These are phyloP conservation scores for Phylloscopus trochiloides DNA, from an alignment of 2,113 vertebrate genomes.

Conservation along the genomic window DNA sequence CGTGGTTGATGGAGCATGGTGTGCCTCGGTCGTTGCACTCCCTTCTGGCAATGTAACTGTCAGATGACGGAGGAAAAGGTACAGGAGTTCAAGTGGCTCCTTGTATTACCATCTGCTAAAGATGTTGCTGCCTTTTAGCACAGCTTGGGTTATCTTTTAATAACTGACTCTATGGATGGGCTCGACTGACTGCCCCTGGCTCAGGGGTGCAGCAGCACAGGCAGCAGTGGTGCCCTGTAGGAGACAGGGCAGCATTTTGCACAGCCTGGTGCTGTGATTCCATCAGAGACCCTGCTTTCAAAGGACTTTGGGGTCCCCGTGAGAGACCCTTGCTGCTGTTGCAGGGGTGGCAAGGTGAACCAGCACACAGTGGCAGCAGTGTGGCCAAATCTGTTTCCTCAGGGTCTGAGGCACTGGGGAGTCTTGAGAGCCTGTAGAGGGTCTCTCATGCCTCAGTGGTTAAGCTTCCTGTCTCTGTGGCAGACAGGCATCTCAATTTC, in stretches of 20 bases:
- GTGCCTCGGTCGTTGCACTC: background rate
- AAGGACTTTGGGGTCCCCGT: accelerated
- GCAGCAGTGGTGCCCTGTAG: accelerated
- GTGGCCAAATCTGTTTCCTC: background rate
- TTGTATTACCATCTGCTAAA: conserved; percentile 20
- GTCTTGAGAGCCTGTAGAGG: background rate
- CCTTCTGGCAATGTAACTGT: conserved; percentile 2
- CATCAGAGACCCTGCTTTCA: background rate
- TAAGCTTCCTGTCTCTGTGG: background rate
- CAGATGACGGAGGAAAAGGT: background rate
- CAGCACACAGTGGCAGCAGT: background rate
- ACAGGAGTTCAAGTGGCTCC: conserved; percentile 16
- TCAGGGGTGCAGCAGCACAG: background rate
- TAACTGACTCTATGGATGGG: background rate
- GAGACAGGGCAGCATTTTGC: background rate
- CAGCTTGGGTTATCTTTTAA: background rate
- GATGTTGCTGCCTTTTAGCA: background rate
- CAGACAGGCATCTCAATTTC: background rate
- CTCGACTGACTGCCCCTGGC: background rate
- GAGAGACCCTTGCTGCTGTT: background rate
- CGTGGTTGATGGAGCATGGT: background rate
- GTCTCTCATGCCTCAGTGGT: background rate
- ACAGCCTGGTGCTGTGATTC: background rate
- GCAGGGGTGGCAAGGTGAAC: background rate
- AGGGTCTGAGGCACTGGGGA: accelerated